Conservation (phyloP, 1,140 invertebrate species). For the Danaus plexippus region DNA sequence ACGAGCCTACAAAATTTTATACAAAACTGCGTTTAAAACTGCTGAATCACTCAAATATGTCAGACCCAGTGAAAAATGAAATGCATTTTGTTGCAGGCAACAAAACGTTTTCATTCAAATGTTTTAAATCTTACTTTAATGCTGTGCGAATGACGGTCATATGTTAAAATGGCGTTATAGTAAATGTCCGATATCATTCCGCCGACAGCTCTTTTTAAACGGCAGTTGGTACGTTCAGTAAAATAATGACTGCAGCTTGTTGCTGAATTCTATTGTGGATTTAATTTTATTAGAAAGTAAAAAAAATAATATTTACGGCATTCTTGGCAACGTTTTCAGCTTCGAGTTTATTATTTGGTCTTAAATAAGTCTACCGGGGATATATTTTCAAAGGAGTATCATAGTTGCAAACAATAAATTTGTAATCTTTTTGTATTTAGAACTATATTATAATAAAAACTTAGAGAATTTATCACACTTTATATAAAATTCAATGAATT, state of each 20-base stretch:
- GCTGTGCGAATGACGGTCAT: constrained; percentile 23
- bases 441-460: no score
- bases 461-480: no score
- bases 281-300: neutral
- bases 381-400: no score
- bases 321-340: no score
- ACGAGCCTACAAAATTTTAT: constrained; percentile 7
- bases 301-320: neutral
- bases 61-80: constrained; percentile 22
- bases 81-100: constrained; percentile 14
- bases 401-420: no score
- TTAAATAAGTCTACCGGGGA: no score
- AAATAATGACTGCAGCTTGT: constrained; percentile 28
- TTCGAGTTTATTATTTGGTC: no score
- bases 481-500: no score
- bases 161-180: constrained; percentile 23
- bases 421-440: no score
- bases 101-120: constrained; percentile 20
- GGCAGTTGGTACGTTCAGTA: constrained; percentile 17
- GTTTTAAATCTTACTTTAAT: constrained; percentile 28
- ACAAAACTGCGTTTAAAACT: constrained; percentile 22
- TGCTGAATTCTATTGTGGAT: constrained; percentile 7
- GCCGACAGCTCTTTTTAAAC: constrained; percentile 29
- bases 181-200: constrained; percentile 26
- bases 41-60: constrained; percentile 17